Percentiles rank a stretch among this genome's conserved stretches.
Conservation (phyloP, 1,140 invertebrate genomes). For the Muscidifurax raptorellus region DNA sequence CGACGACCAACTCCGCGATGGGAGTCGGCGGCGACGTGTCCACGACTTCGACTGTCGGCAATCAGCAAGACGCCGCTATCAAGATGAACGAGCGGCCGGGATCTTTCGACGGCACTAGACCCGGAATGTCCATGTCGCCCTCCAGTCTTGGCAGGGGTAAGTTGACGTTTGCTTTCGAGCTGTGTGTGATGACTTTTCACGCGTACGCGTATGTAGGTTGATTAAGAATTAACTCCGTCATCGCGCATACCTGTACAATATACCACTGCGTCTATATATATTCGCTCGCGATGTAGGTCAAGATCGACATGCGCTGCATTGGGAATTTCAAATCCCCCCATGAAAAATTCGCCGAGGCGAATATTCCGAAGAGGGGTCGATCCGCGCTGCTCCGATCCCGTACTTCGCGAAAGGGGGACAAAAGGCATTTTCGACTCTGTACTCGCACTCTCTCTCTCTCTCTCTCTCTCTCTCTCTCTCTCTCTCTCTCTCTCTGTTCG, state of each 20-base stretch:
- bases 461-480: too few species aligned
- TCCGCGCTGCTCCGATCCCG: slow-evolving; percentile 53
- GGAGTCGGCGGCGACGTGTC: slow-evolving; percentile 68
- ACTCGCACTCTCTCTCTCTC: slow-evolving; percentile 41
- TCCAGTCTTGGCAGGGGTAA: slow-evolving; percentile 85
- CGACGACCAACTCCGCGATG: slow-evolving; percentile 66
- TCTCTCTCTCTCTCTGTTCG: slow-evolving; percentile 39
- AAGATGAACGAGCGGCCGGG: slow-evolving; percentile 69
- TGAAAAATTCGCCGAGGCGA: slow-evolving; percentile 63
- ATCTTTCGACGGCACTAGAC: slow-evolving; percentile 69
- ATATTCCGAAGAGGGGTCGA: slow-evolving; percentile 60
- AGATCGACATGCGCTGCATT: neutral
- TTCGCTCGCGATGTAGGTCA: slow-evolving; percentile 16
- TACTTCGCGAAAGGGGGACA: slow-evolving; percentile 67
- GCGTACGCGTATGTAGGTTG: too few species aligned
- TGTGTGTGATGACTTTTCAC: too few species aligned
- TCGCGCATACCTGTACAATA: too few species aligned
- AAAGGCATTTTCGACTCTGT: slow-evolving; percentile 72
- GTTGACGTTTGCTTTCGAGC: slow-evolving; percentile 56
- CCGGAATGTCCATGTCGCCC: slow-evolving; percentile 80
- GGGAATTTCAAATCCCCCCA: slow-evolving; percentile 38
- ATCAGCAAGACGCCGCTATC: slow-evolving; percentile 68
- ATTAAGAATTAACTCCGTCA: too few species aligned
- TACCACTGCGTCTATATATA: too few species aligned
- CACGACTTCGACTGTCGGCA: slow-evolving; percentile 70